Evolutionary conservation across 2,113 vertebrate genomes (phyloP).

Genomic region (Lepidothrix coronata): DNA sequence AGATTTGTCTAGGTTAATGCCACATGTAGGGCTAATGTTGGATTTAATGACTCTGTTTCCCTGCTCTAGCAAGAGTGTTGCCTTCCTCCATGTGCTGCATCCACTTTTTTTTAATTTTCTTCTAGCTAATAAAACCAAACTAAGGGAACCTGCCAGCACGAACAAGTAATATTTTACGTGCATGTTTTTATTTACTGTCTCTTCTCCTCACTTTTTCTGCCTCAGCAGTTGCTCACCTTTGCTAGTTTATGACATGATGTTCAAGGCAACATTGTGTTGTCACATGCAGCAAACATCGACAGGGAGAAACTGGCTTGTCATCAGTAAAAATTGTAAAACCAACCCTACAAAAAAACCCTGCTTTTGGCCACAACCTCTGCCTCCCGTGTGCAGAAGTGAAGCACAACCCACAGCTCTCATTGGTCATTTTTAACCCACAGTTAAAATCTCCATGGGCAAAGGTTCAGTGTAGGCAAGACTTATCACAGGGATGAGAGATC

Average conservation of each 20-base stretch:
- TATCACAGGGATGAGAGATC: not conserved
- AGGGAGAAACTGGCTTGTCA: conserved; percentile 18
- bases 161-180: conserved; percentile 2
- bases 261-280: conserved; percentile 31
- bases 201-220: conserved; percentile 31
- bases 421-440: not conserved
- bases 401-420: not conserved
- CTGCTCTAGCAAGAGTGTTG: not conserved
- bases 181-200: conserved; percentile 14
- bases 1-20: not conserved
- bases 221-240: conserved; percentile 30
- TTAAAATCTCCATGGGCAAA: not conserved
- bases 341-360: conserved; percentile 1
- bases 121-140: not conserved
- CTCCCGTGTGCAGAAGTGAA: not conserved
- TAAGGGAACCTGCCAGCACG: not conserved
- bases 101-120: not conserved
- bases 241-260: conserved; percentile 24
- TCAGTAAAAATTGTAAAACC: conserved; percentile 37
- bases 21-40: not conserved
- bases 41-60: not conserved
- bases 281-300: conserved; percentile 16
- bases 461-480: not conserved
- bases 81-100: not conserved
- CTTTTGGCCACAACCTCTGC: not conserved